phyloP scores from a whole-genome alignment of 2,797 vertebrate species.

The Distichodus sexfasciatus region DNA sequence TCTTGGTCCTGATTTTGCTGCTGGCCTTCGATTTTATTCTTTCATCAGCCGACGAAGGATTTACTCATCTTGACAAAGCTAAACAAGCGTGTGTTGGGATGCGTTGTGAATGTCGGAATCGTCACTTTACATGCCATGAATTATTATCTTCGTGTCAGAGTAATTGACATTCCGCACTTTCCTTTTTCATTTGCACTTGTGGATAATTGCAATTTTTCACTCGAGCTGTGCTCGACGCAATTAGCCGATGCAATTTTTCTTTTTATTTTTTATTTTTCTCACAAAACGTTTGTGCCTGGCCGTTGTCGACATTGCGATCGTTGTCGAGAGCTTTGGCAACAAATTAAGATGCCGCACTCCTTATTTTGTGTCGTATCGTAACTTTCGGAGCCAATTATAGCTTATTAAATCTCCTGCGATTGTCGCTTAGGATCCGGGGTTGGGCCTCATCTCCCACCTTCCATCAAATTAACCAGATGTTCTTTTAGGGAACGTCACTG shows the following conservation, averaged over 20 bases:
- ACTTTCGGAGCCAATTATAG: conserved; percentile 24
- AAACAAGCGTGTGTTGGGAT: too few relatives aligned
- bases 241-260: conserved; percentile 23
- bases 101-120: neutral
- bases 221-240: conserved; percentile 6
- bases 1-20: too few relatives aligned
- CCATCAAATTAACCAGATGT: conserved; percentile 40
- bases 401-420: conserved; percentile 13
- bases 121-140: too few relatives aligned
- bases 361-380: neutral
- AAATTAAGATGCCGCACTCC: conserved; percentile 4
- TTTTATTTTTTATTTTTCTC: conserved; percentile 19
- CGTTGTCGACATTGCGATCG: neutral
- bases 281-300: too few relatives aligned
- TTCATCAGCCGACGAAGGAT: too few relatives aligned
- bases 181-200: neutral
- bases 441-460: conserved; percentile 10
- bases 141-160: neutral
- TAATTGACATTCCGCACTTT: neutral
- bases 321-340: neutral
- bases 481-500: conserved; percentile 18
- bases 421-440: neutral
- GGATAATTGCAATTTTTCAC: conserved; percentile 16
- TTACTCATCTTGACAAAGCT: too few relatives aligned
- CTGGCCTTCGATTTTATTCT: too few relatives aligned